Evolutionary conservation across 2,888 invertebrate genomes (phyloP).

Genomic region (Sphaeridia pumilis): DNA sequence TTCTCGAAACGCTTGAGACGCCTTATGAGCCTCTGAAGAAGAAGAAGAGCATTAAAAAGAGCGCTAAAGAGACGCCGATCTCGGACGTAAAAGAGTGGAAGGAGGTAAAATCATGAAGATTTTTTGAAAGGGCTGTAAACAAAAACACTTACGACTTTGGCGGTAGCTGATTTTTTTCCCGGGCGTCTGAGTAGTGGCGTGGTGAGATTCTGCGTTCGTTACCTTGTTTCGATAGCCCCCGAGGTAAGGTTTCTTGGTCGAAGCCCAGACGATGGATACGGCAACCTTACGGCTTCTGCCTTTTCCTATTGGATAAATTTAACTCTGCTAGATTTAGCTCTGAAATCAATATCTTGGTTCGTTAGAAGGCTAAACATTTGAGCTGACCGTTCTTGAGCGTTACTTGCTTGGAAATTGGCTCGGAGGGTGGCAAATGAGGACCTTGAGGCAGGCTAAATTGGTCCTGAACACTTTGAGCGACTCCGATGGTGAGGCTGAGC

Average conservation of each 20-base stretch:
- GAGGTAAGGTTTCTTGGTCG: slow-evolving; percentile 60
- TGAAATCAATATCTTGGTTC: too few species aligned
- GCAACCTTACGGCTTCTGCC: too few species aligned
- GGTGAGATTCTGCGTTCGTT: slow-evolving; percentile 60
- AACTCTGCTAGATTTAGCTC: too few species aligned
- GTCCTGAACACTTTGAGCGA: slow-evolving; percentile 23
- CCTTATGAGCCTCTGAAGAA: slow-evolving; percentile 2
- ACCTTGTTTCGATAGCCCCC: slow-evolving; percentile 66
- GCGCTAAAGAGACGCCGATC: too few species aligned
- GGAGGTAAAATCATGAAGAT: background rate
- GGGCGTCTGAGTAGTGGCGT: slow-evolving; percentile 68
- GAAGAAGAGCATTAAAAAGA: background rate
- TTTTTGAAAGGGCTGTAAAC: background rate
- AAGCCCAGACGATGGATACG: too few species aligned
- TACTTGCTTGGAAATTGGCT: slow-evolving; percentile 9
- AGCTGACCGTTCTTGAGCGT: slow-evolving; percentile 10
- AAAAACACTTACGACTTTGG: slow-evolving; percentile 6
- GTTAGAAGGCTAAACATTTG: too few species aligned
- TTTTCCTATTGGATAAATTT: too few species aligned
- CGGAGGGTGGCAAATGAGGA: too few species aligned
- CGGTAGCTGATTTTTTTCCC: background rate
- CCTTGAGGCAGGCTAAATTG: slow-evolving; percentile 22
- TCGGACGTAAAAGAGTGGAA: background rate
- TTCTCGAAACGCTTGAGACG: slow-evolving; percentile 15
- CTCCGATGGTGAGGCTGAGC: slow-evolving; percentile 27